Conservation (phyloP, 2,888 invertebrate genomes). For the Psylliodes chrysocephalus region DNA sequence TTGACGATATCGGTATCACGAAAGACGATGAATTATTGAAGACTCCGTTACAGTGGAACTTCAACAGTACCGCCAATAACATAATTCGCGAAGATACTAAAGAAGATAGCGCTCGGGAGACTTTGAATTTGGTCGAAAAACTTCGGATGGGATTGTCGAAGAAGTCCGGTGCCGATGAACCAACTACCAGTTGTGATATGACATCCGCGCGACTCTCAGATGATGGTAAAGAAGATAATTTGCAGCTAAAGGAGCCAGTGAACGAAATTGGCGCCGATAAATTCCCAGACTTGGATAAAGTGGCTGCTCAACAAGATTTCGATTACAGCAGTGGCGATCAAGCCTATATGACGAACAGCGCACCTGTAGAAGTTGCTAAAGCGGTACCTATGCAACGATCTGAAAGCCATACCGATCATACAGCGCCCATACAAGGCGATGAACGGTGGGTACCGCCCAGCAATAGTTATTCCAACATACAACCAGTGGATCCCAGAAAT, state of each 20-base stretch:
- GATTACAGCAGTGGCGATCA: no score
- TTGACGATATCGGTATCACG: constrained; percentile 72
- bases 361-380: constrained; percentile 45
- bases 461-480: constrained; percentile 55
- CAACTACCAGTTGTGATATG: constrained; percentile 60
- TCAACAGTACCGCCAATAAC: constrained; percentile 68
- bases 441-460: constrained; percentile 74
- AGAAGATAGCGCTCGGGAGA: constrained; percentile 85
- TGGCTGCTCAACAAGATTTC: constrained; percentile 35
- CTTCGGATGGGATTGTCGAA: constrained; percentile 78
- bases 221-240: constrained; percentile 48
- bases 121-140: constrained; percentile 85
- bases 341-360: constrained; percentile 17
- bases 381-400: constrained; percentile 51
- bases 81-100: constrained; percentile 81
- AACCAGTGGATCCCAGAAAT: constrained; percentile 41
- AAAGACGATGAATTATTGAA: constrained; percentile 71
- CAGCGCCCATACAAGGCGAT: constrained; percentile 65
- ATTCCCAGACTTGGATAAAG: no score
- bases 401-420: constrained; percentile 59
- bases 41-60: constrained; percentile 70
- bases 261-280: no score
- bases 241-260: constrained; percentile 52
- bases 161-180: constrained; percentile 67
- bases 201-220: no score